Evolutionary conservation across 2,888 invertebrate species (phyloP).

Genomic region (Morpho helenor): DNA sequence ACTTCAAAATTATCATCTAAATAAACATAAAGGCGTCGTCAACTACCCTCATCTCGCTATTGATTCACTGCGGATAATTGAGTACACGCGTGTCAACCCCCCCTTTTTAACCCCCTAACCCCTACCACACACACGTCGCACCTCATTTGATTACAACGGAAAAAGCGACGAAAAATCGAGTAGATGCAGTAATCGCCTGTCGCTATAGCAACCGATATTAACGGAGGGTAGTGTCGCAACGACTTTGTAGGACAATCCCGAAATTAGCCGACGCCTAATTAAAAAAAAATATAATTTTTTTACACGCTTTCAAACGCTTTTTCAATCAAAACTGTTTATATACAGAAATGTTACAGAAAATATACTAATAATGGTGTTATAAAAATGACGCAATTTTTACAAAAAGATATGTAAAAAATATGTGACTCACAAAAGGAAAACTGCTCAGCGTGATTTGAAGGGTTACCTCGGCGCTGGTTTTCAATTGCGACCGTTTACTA

Average conservation of each 20-base stretch:
- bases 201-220: conserved; percentile 73
- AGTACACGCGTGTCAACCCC: conserved; percentile 72
- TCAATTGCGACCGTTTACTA: no score
- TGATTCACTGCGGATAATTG: conserved; percentile 79
- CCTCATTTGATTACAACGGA: conserved; percentile 80
- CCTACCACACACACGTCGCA: conserved; percentile 59
- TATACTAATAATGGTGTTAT: no score
- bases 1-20: conserved; percentile 27
- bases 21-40: conserved; percentile 31
- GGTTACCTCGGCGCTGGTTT: no score
- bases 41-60: conserved; percentile 79
- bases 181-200: conserved; percentile 77
- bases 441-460: no score
- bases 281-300: no score
- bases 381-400: no score
- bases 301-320: no score
- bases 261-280: background rate
- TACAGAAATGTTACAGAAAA: no score
- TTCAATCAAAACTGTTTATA: no score
- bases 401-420: no score
- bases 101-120: conserved; percentile 31
- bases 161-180: conserved; percentile 79
- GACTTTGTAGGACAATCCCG: conserved; percentile 16
- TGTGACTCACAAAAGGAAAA: no score
- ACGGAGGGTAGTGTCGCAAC: conserved; percentile 48